A percentile compares a stretch with the other conserved stretches of the same genome.
phyloP scores from a whole-genome alignment of 2,888 invertebrate species.

The Deilephila elpenor region DNA sequence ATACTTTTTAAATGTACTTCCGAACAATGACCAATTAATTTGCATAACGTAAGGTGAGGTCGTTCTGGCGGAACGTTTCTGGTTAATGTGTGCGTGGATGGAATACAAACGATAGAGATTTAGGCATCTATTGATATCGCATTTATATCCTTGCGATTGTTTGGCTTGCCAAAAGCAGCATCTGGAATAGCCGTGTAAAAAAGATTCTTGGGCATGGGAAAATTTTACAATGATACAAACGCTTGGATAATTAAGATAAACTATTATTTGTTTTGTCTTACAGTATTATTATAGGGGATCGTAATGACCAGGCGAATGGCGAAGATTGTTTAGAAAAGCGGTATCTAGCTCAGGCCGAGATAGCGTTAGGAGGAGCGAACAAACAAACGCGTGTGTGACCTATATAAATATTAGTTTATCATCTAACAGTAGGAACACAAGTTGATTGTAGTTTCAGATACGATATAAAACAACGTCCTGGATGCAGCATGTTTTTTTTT shows the following conservation, averaged over 20 bases:
- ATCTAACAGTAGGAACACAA: too few relatives aligned
- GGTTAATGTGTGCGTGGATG: background rate
- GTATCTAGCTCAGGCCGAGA: too few relatives aligned
- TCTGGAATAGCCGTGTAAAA: background rate
- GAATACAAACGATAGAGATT: constrained; percentile 11
- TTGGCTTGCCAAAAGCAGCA: background rate
- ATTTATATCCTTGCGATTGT: constrained; percentile 6
- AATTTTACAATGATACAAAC: background rate
- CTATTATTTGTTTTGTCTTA: too few relatives aligned
- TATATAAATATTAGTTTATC: too few relatives aligned
- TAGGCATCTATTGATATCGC: background rate
- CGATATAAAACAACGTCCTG: too few relatives aligned
- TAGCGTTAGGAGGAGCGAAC: too few relatives aligned
- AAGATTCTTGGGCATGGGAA: background rate
- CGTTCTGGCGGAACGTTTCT: background rate
- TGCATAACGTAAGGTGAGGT: constrained; percentile 11
- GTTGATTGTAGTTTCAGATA: too few relatives aligned
- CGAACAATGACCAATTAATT: constrained; percentile 18
- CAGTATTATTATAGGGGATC: too few relatives aligned
- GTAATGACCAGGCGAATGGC: too few relatives aligned
- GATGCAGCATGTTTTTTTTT: too few relatives aligned
- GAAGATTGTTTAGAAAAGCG: too few relatives aligned
- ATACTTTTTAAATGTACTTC: constrained; percentile 17
- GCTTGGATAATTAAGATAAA: background rate
- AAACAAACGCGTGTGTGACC: too few relatives aligned